Evolutionary conservation across 2,113 vertebrate species (phyloP).

Genomic region (Xiphias gladius): DNA sequence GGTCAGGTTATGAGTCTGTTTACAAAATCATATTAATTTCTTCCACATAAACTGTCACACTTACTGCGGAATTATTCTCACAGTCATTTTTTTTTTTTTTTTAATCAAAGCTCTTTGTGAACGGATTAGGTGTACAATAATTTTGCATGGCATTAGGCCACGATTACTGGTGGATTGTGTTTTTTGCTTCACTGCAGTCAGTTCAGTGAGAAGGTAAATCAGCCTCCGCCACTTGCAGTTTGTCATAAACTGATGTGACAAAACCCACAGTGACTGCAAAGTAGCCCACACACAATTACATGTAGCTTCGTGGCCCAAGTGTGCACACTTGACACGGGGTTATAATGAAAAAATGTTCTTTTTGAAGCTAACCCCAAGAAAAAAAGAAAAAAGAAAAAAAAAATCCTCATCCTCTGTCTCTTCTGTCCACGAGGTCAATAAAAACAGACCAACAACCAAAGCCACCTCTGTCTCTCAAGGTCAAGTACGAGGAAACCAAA

Average conservation of each 20-base stretch:
- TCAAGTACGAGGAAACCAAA: background rate
- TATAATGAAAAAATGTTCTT: conserved; percentile 2
- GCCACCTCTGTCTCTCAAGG: background rate
- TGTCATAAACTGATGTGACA: conserved; percentile 8
- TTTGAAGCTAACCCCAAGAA: background rate
- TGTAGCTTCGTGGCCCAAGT: background rate
- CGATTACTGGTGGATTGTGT: conserved; percentile 56
- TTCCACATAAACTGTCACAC: conserved; percentile 54
- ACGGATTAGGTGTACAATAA: conserved; percentile 65
- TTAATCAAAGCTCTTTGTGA: conserved; percentile 67
- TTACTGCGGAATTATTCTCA: conserved; percentile 60
- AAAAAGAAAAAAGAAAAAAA: background rate
- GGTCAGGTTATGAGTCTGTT: conserved; percentile 57
- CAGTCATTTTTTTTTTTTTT: conserved; percentile 61
- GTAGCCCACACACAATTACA: background rate
- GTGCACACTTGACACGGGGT: background rate
- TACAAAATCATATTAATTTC: conserved; percentile 67
- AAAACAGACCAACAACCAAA: background rate
- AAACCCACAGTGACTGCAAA: background rate
- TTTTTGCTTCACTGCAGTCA: conserved; percentile 17
- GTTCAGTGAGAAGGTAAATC: conserved; percentile 37
- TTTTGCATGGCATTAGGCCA: conserved; percentile 52
- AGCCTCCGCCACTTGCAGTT: conserved; percentile 1
- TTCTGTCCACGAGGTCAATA: background rate
- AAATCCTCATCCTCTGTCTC: background rate